Evolutionary conservation across 1,140 invertebrate genomes (phyloP), one percentile per base, ranked within the genome.

Genomic region (Leptinotarsa lineolata): DNA sequence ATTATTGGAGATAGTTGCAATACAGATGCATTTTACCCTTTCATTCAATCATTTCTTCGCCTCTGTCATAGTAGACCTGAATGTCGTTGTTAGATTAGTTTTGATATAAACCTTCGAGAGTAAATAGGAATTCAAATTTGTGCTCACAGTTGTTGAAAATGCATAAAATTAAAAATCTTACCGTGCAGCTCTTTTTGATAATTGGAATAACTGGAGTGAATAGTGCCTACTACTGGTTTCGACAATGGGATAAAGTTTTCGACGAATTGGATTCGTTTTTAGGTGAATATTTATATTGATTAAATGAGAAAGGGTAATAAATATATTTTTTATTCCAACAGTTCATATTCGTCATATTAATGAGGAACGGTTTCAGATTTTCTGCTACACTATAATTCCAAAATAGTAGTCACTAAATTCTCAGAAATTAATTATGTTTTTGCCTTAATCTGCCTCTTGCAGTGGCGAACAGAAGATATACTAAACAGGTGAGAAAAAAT

Each of bases 91-190:
- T 54, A 15, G 48, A 54, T 16, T 18, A 54, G 48, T 16, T 54
- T 54, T 54, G 48, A 54, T 54, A 54, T 54, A 54, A n/a, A 54
- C 48, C 15, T 15, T 54, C 48, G n/a, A 54, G 48, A 54, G 48
- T 54, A 54, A 18, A 54, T 16, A 54, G 15, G 15, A 54, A 54
- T 54, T 54, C 48, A 54, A 54, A 54, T 54, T 54, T 8, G 4
- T 18, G 48, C 15, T 54, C 0, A 4, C 48, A 54, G 48, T 54
- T 15, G 48, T 54, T 18, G 6, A 54, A 54, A 16, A 54, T 54
- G 48, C 2, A 18, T 13, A 18, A 54, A 54, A 16, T 54, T 18
- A 18, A 15, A 54, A 54, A 54, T 4, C 2, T 54, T 18, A 16
- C n/a, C 48, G 48, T 54, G 4, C 15, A 54, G n/a, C 48, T 54